phyloP scores from a whole-genome alignment of 2,797 vertebrate species.

The Lerista edwardsae region DNA sequence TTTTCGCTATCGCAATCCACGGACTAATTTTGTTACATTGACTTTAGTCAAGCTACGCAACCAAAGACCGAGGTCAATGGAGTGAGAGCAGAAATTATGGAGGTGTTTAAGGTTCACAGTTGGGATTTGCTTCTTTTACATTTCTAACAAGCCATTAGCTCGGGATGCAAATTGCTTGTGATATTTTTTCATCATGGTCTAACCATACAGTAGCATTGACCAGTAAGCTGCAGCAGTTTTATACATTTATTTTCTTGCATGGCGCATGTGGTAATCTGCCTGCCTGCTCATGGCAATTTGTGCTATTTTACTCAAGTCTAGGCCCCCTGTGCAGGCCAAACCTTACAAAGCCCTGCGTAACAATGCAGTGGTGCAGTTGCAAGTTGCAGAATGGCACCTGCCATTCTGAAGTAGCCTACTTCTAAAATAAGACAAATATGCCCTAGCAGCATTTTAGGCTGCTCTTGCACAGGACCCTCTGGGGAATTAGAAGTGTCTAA shows the following conservation, averaged over 20 bases:
- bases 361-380: too few relatives aligned
- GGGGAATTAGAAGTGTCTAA: too few relatives aligned
- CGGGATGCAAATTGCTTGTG: background rate
- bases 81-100: background rate
- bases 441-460: too few relatives aligned
- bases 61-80: slow-evolving; percentile 15
- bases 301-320: background rate
- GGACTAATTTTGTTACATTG: slow-evolving; percentile 12
- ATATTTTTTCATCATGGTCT: background rate
- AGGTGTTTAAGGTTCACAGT: background rate
- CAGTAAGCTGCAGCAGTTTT: background rate
- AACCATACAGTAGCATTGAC: background rate
- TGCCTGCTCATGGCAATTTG: background rate
- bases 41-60: slow-evolving; percentile 8
- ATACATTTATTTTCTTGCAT: background rate
- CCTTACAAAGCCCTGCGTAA: too few relatives aligned
- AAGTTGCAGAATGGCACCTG: too few relatives aligned
- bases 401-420: too few relatives aligned
- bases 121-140: background rate
- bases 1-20: slow-evolving; percentile 2
- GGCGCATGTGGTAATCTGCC: background rate
- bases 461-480: too few relatives aligned
- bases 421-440: too few relatives aligned
- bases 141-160: background rate
- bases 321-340: too few relatives aligned